These are phyloP conservation scores for Limnephilus lunatus DNA, from an alignment of 2,888 invertebrate genomes.

Conservation along the genomic window DNA sequence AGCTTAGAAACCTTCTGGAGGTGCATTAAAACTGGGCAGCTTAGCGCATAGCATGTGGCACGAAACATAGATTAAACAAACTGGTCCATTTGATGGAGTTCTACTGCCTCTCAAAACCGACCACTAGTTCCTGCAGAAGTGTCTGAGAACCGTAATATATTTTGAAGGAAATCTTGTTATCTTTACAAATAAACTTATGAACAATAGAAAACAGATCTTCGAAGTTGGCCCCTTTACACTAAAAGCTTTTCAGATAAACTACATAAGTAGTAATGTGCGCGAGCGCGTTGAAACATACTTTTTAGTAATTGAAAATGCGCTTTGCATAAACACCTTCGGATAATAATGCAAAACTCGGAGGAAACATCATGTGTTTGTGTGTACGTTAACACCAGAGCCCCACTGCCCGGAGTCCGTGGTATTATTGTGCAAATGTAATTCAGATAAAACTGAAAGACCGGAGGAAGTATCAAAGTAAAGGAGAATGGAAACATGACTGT, in stretches of 20 bases:
- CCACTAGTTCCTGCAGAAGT: background rate
- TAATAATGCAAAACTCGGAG: background rate
- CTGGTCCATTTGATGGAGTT: background rate
- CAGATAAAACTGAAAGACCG: background rate
- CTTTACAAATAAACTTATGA: background rate
- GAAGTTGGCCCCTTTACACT: background rate
- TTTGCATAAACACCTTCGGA: no score
- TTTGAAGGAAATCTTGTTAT: background rate
- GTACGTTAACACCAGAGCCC: background rate
- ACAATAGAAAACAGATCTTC: background rate
- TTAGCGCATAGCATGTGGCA: conserved; percentile 1
- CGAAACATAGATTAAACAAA: conserved; percentile 20
- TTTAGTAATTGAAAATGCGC: background rate
- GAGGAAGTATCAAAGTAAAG: background rate
- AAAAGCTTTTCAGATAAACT: background rate
- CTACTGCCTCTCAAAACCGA: background rate
- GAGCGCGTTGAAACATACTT: background rate
- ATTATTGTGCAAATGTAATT: background rate
- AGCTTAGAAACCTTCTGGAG: conserved; percentile 17
- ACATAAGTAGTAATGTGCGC: background rate
- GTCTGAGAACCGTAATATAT: background rate
- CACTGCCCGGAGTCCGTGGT: background rate
- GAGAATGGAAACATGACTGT: background rate
- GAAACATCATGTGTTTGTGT: background rate
- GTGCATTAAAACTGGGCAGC: background rate